These are phyloP conservation scores for Eulemur rufifrons DNA, from an alignment of 2,113 vertebrate genomes.

Conservation along the genomic window DNA sequence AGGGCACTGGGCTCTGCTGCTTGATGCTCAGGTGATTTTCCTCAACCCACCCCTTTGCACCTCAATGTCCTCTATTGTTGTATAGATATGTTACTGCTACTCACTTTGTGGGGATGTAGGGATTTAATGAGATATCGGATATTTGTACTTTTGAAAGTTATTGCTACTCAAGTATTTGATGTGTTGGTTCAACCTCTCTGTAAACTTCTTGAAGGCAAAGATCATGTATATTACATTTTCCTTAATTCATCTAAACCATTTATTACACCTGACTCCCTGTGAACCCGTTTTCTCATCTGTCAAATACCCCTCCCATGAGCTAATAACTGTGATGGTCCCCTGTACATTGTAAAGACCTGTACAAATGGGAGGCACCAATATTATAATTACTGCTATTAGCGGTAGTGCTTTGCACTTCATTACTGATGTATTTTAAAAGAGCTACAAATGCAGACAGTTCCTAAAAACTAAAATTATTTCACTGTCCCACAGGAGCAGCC, in stretches of 20 bases:
- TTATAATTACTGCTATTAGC: neutral
- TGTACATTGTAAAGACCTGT: neutral
- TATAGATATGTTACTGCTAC: neutral
- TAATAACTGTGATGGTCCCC: neutral
- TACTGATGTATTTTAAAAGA: neutral
- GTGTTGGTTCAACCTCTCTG: neutral
- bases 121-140: neutral
- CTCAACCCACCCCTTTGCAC: neutral
- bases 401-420: neutral
- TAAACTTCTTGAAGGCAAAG: conserved; percentile 32
- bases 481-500: neutral
- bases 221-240: neutral
- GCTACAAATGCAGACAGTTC: neutral
- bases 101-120: neutral
- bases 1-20: neutral
- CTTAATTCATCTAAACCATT: neutral
- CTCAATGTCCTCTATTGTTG: neutral
- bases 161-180: neutral
- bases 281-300: neutral
- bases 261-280: neutral
- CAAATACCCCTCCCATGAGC: neutral
- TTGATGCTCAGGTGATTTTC: neutral
- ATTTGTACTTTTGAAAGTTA: conserved; percentile 14
- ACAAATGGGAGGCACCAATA: neutral
- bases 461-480: neutral